Conservation (phyloP, 2,888 invertebrate genomes). For the Sepiola atlantica region DNA sequence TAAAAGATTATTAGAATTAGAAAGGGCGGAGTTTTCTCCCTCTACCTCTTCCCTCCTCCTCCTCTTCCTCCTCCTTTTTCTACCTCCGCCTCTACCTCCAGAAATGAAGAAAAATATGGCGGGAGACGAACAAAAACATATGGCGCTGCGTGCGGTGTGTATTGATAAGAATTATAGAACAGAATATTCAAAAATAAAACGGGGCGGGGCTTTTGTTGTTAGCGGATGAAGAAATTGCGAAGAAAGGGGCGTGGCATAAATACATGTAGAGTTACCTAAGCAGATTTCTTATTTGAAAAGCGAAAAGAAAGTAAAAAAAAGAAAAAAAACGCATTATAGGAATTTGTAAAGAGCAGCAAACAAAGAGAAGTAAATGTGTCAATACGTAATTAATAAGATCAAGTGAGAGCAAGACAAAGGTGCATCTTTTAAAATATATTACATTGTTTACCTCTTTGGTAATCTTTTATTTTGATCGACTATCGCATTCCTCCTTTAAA, state of each 20-base stretch:
- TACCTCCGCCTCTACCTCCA: no score
- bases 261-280: background rate
- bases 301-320: background rate
- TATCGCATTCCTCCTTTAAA: no score
- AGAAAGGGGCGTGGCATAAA: background rate
- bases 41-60: no score
- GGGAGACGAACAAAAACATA: no score
- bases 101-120: no score
- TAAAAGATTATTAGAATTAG: background rate
- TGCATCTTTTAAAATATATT: no score
- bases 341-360: background rate
- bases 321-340: background rate
- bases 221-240: background rate
- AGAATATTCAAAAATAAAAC: background rate
- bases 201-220: background rate
- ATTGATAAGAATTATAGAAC: background rate
- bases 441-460: no score
- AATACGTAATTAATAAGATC: background rate
- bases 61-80: no score
- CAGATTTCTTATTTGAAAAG: background rate
- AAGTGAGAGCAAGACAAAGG: background rate
- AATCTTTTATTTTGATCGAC: no score
- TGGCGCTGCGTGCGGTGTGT: background rate
- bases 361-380: background rate
- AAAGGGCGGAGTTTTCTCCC: background rate